A percentile compares a stretch with the other conserved stretches of the same genome.
Conservation (phyloP, 2,797 vertebrate genomes). For the Pithecia hirsuta region DNA sequence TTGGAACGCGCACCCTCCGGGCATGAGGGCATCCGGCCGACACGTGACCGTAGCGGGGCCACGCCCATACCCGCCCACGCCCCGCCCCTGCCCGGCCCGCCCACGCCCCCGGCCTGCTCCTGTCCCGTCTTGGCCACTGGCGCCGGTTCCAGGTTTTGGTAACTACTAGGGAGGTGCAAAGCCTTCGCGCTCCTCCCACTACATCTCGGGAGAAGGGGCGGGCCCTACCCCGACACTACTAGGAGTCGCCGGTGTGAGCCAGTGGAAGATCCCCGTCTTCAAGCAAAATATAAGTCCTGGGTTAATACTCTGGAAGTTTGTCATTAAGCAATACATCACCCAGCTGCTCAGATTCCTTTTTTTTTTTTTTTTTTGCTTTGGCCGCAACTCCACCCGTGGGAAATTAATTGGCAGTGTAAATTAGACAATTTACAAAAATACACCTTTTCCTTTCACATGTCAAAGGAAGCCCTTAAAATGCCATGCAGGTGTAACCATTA, state of each 20-base stretch:
- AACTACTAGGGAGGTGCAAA: rapidly evolving
- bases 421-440: not conserved
- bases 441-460: not conserved
- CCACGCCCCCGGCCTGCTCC: no score
- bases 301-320: not conserved
- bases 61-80: not conserved
- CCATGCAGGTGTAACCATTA: not conserved
- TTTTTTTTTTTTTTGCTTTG: not conserved
- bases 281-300: not conserved
- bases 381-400: not conserved
- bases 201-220: rapidly evolving
- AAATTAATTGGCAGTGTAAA: not conserved
- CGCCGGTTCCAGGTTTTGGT: not conserved
- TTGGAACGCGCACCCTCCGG: not conserved
- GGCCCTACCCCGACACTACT: rapidly evolving
- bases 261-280: not conserved
- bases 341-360: not conserved
- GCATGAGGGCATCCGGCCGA: not conserved
- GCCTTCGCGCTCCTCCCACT: rapidly evolving
- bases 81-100: not conserved
- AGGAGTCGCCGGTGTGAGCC: rapidly evolving
- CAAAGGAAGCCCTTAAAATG: conserved; percentile 1
- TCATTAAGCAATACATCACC: not conserved
- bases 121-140: rapidly evolving
- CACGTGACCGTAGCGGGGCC: conserved; percentile 55